These are phyloP conservation scores for Osmerus mordax DNA, from an alignment of 2,113 vertebrate genomes.

Conservation along the genomic window DNA sequence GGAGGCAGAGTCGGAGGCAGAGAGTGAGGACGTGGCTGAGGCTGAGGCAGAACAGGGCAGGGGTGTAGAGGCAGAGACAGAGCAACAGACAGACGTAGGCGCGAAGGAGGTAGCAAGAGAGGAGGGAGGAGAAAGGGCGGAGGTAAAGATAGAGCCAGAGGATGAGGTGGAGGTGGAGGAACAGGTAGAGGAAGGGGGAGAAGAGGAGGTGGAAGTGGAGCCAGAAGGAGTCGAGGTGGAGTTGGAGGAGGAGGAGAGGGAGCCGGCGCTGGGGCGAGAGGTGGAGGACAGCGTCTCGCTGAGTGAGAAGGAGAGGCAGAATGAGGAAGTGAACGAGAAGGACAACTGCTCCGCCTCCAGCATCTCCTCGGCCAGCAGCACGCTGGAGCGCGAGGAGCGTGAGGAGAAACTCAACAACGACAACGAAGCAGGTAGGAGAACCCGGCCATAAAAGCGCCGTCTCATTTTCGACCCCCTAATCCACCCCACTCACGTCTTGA, in stretches of 20 bases:
- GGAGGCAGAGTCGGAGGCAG: background rate
- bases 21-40: constrained; percentile 34
- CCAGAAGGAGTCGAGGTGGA: constrained; percentile 50
- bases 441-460: background rate
- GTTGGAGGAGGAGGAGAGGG: constrained; percentile 61
- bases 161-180: constrained; percentile 41
- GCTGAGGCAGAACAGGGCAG: constrained; percentile 18
- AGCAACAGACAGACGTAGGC: constrained; percentile 21
- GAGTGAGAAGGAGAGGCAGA: constrained; percentile 96
- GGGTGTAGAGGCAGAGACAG: background rate
- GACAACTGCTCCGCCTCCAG: constrained; percentile 98
- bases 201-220: constrained; percentile 33
- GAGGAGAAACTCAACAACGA: constrained; percentile 84
- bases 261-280: constrained; percentile 75
- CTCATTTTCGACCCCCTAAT: too few species aligned
- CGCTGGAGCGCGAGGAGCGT: constrained; percentile 93
- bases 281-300: constrained; percentile 80
- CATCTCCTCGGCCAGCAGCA: constrained; percentile 97
- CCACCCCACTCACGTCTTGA: too few species aligned
- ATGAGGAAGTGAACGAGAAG: constrained; percentile 96
- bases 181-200: constrained; percentile 26
- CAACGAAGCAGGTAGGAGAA: constrained; percentile 78
- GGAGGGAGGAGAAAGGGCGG: constrained; percentile 22
- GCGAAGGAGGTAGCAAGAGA: constrained; percentile 33
- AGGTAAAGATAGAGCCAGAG: constrained; percentile 43